Evolutionary conservation across 2,113 vertebrate species (phyloP).

Genomic region (Pagrus major): DNA sequence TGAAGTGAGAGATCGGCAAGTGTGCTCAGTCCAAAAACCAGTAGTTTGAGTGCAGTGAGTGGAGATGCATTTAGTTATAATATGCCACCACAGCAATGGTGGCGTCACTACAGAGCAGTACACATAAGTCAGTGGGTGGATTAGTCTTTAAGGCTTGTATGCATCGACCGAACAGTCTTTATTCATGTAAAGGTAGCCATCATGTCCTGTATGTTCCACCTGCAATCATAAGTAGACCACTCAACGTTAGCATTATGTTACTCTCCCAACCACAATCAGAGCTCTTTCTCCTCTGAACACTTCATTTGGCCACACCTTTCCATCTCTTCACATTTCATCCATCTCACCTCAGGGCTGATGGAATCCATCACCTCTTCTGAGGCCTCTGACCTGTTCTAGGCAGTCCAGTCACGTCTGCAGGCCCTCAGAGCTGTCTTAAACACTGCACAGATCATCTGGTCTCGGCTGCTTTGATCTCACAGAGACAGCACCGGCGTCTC

Average conservation of each 20-base stretch:
- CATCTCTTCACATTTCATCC: constrained; percentile 31
- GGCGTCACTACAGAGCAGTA: background rate
- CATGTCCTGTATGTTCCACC: background rate
- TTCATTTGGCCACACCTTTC: background rate
- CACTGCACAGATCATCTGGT: constrained; percentile 62
- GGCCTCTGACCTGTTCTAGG: constrained; percentile 38
- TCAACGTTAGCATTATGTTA: background rate
- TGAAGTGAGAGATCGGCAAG: background rate
- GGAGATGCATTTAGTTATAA: background rate
- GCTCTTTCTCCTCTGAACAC: constrained; percentile 1
- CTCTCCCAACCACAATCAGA: background rate
- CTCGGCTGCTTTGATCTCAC: constrained; percentile 76
- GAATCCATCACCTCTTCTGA: constrained; percentile 40
- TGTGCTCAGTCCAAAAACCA: background rate
- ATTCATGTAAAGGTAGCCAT: background rate
- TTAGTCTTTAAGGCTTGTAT: background rate
- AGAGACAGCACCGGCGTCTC: constrained; percentile 55
- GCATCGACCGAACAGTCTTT: background rate
- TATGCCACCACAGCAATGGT: background rate
- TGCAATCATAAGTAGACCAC: background rate
- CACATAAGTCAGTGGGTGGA: background rate
- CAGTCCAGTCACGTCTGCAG: constrained; percentile 73
- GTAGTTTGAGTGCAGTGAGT: too few species aligned
- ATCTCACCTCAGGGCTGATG: constrained; percentile 35
- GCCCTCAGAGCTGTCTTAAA: constrained; percentile 64